Conservation (phyloP, 2,797 vertebrate genomes). For the Amblyopsis hoosieri region DNA sequence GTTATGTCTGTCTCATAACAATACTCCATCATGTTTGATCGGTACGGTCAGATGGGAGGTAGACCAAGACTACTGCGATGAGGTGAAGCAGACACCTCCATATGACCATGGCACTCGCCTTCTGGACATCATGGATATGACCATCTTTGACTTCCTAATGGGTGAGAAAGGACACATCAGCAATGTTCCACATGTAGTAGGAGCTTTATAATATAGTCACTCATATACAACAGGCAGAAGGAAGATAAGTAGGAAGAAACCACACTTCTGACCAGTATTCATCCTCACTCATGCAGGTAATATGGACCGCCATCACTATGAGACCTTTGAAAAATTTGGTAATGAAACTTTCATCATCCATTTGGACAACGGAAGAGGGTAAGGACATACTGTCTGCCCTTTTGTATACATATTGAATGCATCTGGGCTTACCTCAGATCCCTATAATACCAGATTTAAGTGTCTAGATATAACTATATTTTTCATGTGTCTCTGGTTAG, state of each 20-base stretch:
- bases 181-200: too few relatives aligned
- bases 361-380: conserved; percentile 97
- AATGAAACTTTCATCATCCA: conserved; percentile 98
- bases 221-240: not conserved
- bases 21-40: not conserved
- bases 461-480: too few relatives aligned
- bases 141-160: conserved; percentile 98
- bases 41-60: conserved; percentile 88
- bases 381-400: conserved; percentile 40
- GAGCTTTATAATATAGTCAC: too few relatives aligned
- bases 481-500: too few relatives aligned
- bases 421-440: too few relatives aligned
- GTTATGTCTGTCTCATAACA: too few relatives aligned
- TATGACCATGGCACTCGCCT: conserved; percentile 90
- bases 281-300: conserved; percentile 79
- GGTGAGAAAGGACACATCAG: conserved; percentile 72
- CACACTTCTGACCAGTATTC: not conserved
- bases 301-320: conserved; percentile 98
- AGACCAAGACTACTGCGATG: conserved; percentile 94
- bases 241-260: not conserved
- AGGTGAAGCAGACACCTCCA: conserved; percentile 95
- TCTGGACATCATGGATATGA: conserved; percentile 98
- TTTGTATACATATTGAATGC: not conserved
- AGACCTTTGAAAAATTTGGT: conserved; percentile 99
- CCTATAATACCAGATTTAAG: too few relatives aligned